Conservation (phyloP, 2,888 invertebrate genomes). For the Ophion obscuratus region DNA sequence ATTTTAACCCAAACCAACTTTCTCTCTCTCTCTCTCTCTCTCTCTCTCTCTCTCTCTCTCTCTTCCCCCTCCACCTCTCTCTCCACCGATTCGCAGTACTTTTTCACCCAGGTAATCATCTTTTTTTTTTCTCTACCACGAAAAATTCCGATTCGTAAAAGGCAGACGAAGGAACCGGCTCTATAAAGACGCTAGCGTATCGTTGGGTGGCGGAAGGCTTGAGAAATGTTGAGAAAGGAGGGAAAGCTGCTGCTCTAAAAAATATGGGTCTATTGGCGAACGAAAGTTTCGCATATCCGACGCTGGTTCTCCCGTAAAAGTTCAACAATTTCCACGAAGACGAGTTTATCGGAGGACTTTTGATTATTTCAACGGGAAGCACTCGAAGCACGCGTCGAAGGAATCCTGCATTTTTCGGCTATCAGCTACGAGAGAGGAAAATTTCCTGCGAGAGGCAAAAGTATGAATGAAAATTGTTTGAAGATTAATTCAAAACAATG, state of each 20-base stretch:
- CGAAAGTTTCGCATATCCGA: conserved; percentile 5
- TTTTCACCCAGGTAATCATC: conserved; percentile 1
- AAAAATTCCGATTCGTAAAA: conserved; percentile 2
- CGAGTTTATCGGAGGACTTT: conserved; percentile 32
- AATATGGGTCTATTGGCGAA: neutral
- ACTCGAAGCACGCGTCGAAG: neutral
- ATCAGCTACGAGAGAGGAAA: neutral
- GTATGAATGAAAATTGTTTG: conserved; percentile 40
- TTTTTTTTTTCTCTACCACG: neutral
- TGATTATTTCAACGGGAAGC: conserved; percentile 13
- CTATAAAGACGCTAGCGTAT: conserved; percentile 8
- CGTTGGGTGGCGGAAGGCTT: neutral
- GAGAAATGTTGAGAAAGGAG: neutral
- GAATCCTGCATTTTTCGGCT: conserved; percentile 4
- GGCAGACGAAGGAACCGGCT: neutral
- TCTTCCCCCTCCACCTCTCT: too few relatives aligned
- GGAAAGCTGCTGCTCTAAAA: neutral
- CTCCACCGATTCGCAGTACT: neutral
- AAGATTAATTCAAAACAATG: conserved; percentile 42
- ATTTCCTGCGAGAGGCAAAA: conserved; percentile 2
- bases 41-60: too few relatives aligned
- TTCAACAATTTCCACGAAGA: conserved; percentile 29
- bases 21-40: too few relatives aligned
- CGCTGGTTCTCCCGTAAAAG: conserved; percentile 10
- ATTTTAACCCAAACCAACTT: conserved; percentile 8